Conservation (phyloP, 2,888 invertebrate species). For the Seira ritae region DNA sequence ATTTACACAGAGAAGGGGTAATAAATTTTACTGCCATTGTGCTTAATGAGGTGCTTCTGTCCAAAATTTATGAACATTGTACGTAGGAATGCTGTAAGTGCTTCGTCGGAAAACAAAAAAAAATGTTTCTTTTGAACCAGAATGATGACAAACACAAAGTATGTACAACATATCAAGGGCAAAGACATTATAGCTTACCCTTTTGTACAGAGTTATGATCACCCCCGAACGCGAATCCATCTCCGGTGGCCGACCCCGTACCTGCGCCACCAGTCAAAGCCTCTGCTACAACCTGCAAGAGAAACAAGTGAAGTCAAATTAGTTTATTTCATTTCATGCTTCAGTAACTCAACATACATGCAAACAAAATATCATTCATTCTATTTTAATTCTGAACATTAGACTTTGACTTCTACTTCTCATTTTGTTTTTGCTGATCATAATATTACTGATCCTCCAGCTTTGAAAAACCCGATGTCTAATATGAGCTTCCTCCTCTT, state of each 20-base stretch:
- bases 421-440: no score
- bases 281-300: conserved; percentile 58
- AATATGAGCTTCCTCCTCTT: no score
- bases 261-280: conserved; percentile 61
- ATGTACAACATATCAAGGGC: neutral
- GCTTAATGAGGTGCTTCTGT: neutral
- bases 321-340: neutral
- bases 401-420: no score
- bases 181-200: conserved; percentile 45
- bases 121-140: no score
- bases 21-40: neutral
- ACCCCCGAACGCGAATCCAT: conserved; percentile 50
- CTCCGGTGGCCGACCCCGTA: conserved; percentile 57
- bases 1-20: no score
- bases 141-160: neutral
- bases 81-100: neutral
- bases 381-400: no score
- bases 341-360: neutral
- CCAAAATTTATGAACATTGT: neutral
- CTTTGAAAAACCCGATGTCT: no score
- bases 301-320: conserved; percentile 18
- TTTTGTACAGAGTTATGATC: conserved; percentile 59
- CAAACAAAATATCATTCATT: no score
- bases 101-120: neutral
- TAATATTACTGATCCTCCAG: no score